Evolutionary conservation across 2,797 vertebrate genomes (phyloP), one percentile per base, ranked within the genome.

Genomic region (Urosaurus nigricauda): DNA sequence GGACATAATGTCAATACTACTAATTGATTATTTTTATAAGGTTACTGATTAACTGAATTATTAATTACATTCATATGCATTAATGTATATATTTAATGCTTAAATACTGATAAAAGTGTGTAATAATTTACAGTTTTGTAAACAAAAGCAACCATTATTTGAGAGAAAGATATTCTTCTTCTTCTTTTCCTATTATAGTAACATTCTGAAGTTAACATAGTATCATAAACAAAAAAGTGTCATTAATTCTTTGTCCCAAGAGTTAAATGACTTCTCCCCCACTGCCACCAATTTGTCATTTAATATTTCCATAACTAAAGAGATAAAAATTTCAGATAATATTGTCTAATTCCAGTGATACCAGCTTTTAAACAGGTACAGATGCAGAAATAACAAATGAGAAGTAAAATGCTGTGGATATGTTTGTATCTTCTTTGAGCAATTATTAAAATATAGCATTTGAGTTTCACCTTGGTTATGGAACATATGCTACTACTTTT

Each of bases 361-460:
- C 12, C 2, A 5, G 32, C 74, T 70, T 71, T 85, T 68, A 60
- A 79, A 84, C 32, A 17, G 19, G 26, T 24, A 47, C 40, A 60
- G 40, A 43, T 29, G 68, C 63, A n/a, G 73, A 75, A 86, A 81
- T 14, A 85, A 11, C 21, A 37, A 14, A 74, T 6, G 4, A 37
- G 17, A 65, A 85, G 14, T 7, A 53, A 80, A 75, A 81, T 74
- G 14, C 13, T 79, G 43, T 73, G 37, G 68, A 43, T 87, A 35
- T 51, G 43, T 81, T 47, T 75, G 29, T 47, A 51, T 81, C 43
- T 75, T 2, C 13, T 89, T 92, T 88, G 83, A 79, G 78, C 92
- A 85, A 92, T 87, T 86, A 88, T 91, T 93, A 92, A 89, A 88
- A 85, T 90, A 85, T 88, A 90, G 88, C 89, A 53, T 68, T 93